Evolutionary conservation across 92 coral and sea anemone genomes (phyloP).

Genomic region (Porites lobata): DNA sequence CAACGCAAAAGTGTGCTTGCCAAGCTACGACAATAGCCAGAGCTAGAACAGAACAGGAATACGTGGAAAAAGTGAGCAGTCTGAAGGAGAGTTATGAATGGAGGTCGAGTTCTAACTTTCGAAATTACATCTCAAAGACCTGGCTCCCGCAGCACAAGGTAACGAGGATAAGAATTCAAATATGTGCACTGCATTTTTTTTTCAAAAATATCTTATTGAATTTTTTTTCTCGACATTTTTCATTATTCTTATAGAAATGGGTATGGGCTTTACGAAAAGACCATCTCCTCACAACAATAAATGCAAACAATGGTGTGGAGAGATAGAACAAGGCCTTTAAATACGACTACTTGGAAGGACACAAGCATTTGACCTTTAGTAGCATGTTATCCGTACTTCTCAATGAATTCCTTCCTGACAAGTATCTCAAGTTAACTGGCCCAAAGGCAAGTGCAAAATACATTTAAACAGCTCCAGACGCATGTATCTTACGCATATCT

Average conservation of each 20-base stretch:
- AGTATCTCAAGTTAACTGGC: constrained; percentile 29
- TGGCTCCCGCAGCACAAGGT: constrained; percentile 51
- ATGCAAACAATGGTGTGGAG: constrained; percentile 72
- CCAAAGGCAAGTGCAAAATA: too few species aligned
- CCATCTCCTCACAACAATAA: constrained; percentile 50
- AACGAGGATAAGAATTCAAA: not conserved
- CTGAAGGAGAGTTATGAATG: constrained; percentile 19
- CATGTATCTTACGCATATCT: too few species aligned
- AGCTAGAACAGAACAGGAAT: constrained; percentile 39
- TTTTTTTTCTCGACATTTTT: not conserved
- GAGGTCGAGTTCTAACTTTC: not conserved
- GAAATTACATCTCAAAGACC: constrained; percentile 37
- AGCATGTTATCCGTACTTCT: constrained; percentile 56
- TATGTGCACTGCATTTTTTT: not conserved
- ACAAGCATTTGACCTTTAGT: constrained; percentile 50
- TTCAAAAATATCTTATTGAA: not conserved
- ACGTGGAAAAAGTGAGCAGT: not conserved
- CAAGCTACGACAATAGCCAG: constrained; percentile 41
- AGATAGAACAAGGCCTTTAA: constrained; percentile 59
- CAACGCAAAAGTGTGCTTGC: not conserved
- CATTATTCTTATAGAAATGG: constrained; percentile 55
- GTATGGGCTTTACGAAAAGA: constrained; percentile 74
- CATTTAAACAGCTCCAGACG: too few species aligned
- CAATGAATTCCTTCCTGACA: constrained; percentile 52
- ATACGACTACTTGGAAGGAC: constrained; percentile 57